These are phyloP conservation scores for Peromyscus attwateri DNA, from an alignment of 2,797 vertebrate genomes.

Conservation along the genomic window DNA sequence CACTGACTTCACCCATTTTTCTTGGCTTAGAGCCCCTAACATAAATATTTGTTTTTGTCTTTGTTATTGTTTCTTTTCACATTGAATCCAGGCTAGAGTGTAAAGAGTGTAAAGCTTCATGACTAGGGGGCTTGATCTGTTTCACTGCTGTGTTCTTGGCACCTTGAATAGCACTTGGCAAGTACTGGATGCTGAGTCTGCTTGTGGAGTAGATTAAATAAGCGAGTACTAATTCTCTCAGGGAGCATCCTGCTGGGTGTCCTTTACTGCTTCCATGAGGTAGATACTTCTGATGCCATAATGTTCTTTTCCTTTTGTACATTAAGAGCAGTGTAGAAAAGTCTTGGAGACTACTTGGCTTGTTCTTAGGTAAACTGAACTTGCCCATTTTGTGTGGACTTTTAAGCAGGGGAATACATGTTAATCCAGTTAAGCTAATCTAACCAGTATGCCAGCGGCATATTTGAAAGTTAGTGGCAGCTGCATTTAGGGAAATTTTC, in stretches of 20 bases:
- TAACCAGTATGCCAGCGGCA: not conserved
- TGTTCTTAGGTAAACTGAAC: not conserved
- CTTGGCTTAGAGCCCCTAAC: not conserved
- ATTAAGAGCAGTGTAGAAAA: not conserved
- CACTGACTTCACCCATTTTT: not conserved
- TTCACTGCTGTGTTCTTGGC: not conserved
- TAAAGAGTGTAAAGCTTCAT: not conserved
- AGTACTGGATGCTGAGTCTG: not conserved
- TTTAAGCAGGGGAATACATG: not conserved
- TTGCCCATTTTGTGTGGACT: not conserved
- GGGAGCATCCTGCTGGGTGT: not conserved
- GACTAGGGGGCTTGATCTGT: not conserved
- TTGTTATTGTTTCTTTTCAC: not conserved
- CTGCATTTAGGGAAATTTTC: not conserved
- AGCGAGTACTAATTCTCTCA: not conserved
- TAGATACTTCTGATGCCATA: not conserved
- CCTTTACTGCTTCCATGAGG: not conserved
- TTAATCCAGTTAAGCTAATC: not conserved
- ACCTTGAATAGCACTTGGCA: not conserved
- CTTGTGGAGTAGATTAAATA: not conserved
- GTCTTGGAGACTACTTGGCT: not conserved
- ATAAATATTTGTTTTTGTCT: not conserved
- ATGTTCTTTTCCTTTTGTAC: not conserved
- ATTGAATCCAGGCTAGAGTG: not conserved
- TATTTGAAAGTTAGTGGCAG: not conserved